Base-by-base conservation (phyloP, 2,888 invertebrate genomes). In the Leptopterna dolabrata region DNA sequence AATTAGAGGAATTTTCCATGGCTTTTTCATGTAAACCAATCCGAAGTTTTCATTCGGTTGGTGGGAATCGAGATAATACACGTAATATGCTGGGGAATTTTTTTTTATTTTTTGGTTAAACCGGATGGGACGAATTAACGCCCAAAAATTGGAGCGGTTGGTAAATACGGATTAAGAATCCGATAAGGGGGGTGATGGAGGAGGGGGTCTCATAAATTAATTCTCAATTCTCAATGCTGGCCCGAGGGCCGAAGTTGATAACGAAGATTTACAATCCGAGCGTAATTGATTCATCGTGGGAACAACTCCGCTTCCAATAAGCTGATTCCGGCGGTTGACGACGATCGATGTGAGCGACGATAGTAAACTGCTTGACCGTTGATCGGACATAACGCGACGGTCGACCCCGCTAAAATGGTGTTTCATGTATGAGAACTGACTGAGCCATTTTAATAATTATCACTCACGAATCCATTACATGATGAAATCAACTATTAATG, bases 191-290 rank as follows among this genome's bases (percentile, higher is more conserved):
- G n/a, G 51, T 51, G 51, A 19, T 0, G 51, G 51, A 4, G 51
- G n/a, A n/a, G 51, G 51, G 51, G 51, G 51, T 51, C n/a, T n/a
- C 51, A 51, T 51, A 63, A 63, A 63, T 63, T 63, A 27, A 63
- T 63, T 24, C 24, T 19, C 63, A 63, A 63, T 63, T 7, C 63
- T 13, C 63, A 6, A 6, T 9, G 7, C 11, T 7, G 24, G 7
- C 63, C 19, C 13, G 11, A 24, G 27, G 24, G 9, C 63, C 19
- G 13, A 27, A 19, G n/a, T n/a, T 19, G 13, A 47, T 63, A 63
- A 63, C 63, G 63, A 63, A 63, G 63, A 63, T 63, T 63, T 63
- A 63, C 63, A 63, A 27, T 63, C 63, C 63, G 24, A 63, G 63
- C 63, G 63, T 63, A 63, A 63, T 63, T 63, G 63, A 63, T 63